Evolutionary conservation across 1,140 invertebrate species (phyloP).

Genomic region (Chlorops oryzae): DNA sequence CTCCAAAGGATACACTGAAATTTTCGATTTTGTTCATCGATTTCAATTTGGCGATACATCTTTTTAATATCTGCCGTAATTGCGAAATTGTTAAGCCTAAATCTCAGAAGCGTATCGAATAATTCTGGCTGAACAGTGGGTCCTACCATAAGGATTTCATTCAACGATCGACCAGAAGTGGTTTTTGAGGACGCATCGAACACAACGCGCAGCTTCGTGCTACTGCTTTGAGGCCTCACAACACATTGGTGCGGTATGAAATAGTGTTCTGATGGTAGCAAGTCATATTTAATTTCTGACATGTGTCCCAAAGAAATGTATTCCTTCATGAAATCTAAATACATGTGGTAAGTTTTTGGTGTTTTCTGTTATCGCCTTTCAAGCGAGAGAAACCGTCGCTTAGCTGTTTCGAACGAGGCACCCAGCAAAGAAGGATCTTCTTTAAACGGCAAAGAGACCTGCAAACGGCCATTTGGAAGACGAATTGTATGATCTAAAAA

Average conservation of each 20-base stretch:
- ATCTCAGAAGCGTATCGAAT: conserved; percentile 39
- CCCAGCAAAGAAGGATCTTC: conserved; percentile 24
- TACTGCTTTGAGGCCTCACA: neutral
- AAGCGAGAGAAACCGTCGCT: conserved; percentile 30
- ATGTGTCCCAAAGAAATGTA: conserved; percentile 40
- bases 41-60: conserved; percentile 48
- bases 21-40: conserved; percentile 21
- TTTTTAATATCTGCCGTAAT: conserved; percentile 42
- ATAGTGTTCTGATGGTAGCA: conserved; percentile 16
- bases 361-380: conserved; percentile 28
- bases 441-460: conserved; percentile 22
- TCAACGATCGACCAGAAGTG: neutral
- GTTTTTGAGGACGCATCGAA: neutral
- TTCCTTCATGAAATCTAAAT: conserved; percentile 31
- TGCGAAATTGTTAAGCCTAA: conserved; percentile 34
- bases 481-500: conserved; percentile 1
- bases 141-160: conserved; percentile 22
- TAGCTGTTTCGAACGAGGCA: conserved; percentile 23
- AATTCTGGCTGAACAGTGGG: conserved; percentile 45
- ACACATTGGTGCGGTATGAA: conserved; percentile 29
- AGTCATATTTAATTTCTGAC: conserved; percentile 28
- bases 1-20: neutral
- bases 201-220: neutral
- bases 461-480: conserved; percentile 13
- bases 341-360: conserved; percentile 15